phyloP scores from a whole-genome alignment of 2,113 vertebrate species.

The Puffinus mauretanicus region DNA sequence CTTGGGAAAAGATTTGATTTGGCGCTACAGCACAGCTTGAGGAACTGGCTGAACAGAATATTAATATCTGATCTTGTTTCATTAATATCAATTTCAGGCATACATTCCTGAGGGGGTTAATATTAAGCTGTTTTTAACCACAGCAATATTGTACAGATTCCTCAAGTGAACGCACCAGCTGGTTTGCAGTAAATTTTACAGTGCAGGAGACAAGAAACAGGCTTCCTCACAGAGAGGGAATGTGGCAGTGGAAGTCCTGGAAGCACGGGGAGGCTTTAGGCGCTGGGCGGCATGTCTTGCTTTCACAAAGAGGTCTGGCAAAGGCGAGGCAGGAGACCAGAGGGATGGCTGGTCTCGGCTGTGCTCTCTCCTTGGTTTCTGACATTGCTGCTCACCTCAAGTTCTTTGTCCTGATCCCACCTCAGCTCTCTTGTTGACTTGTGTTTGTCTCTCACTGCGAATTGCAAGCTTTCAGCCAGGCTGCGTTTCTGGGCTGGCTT shows the following conservation, averaged over 20 bases:
- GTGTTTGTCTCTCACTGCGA: accelerated
- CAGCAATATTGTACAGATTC: slow-evolving; percentile 31
- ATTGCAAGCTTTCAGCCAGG: neutral
- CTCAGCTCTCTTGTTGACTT: neutral
- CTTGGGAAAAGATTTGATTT: slow-evolving; percentile 33
- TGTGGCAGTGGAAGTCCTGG: neutral
- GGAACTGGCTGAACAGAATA: slow-evolving; percentile 13
- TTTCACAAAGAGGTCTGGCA: neutral
- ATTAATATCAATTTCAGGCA: slow-evolving; percentile 49
- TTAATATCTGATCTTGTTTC: slow-evolving; percentile 51
- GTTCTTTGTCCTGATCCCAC: neutral
- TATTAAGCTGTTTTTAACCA: slow-evolving; percentile 52
- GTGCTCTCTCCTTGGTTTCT: neutral
- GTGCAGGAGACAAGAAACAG: slow-evolving; percentile 23
- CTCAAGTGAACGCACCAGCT: neutral
- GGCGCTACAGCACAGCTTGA: slow-evolving; percentile 25
- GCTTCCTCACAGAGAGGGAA: neutral
- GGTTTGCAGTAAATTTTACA: slow-evolving; percentile 21
- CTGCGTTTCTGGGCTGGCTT: neutral
- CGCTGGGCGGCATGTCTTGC: neutral
- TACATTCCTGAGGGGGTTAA: slow-evolving; percentile 41
- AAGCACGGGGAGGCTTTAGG: neutral
- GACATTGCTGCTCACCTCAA: neutral
- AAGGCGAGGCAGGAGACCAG: neutral
- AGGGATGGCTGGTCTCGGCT: neutral